Conservation (phyloP, 2,888 invertebrate species). For the Drosophila histrio region DNA sequence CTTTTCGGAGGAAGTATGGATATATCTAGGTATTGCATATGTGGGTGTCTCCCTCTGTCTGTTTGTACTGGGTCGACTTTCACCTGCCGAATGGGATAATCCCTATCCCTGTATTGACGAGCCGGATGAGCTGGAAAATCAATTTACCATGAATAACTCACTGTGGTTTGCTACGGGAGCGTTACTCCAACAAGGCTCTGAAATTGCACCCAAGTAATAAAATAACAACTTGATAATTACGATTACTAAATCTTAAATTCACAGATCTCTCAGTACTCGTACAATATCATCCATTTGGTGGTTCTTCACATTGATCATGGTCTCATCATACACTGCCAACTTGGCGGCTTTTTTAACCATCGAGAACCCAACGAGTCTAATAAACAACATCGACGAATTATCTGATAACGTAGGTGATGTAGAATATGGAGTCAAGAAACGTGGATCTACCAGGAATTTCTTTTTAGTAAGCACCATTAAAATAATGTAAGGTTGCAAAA, state of each 20-base stretch:
- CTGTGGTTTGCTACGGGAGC: conserved; percentile 95
- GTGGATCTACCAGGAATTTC: conserved; percentile 94
- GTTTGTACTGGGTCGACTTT: conserved; percentile 91
- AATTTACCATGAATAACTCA: conserved; percentile 91
- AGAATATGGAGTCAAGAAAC: conserved; percentile 92
- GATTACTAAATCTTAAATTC: not conserved
- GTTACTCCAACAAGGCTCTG: conserved; percentile 93
- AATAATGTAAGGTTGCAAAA: not conserved
- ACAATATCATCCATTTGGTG: conserved; percentile 95
- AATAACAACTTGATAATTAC: not conserved
- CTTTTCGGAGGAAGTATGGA: conserved; percentile 93
- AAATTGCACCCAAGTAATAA: conserved; percentile 92
- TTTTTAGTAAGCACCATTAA: conserved; percentile 88
- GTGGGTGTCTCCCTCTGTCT: conserved; percentile 86
- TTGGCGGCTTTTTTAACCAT: conserved; percentile 96
- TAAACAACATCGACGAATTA: conserved; percentile 92
- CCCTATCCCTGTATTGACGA: conserved; percentile 94
- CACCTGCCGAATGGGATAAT: conserved; percentile 95
- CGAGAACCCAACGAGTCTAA: conserved; percentile 89
- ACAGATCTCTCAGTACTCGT: conserved; percentile 93
- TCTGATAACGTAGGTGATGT: conserved; percentile 90
- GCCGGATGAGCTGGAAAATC: conserved; percentile 92
- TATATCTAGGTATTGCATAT: conserved; percentile 87
- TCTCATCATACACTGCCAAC: conserved; percentile 95
- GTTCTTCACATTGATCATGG: conserved; percentile 92